Evolutionary conservation across 2,888 invertebrate species (phyloP).

Genomic region (Dicranocentrus wangi): DNA sequence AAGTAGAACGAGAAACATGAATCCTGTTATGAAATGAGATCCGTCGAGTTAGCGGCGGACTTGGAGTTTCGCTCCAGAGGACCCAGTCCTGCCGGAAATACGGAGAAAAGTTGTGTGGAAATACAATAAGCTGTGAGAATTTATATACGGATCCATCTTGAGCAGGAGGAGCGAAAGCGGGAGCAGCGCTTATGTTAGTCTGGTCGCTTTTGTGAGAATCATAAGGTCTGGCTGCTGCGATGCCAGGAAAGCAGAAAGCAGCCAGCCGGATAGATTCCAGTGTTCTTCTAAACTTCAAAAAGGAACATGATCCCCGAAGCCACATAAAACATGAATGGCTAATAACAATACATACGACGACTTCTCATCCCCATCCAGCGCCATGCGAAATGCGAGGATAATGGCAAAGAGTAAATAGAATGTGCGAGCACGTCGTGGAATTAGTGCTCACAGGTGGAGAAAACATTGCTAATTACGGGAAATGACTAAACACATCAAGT

Average conservation of each 20-base stretch:
- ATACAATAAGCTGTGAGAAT: neutral
- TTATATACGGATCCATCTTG: constrained; percentile 1
- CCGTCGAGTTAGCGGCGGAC: constrained; percentile 5
- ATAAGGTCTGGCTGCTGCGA: constrained; percentile 13
- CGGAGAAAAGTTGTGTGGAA: constrained; percentile 7
- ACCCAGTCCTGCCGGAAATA: constrained; percentile 34
- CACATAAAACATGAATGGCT: constrained; percentile 7
- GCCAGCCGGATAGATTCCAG: constrained; percentile 34
- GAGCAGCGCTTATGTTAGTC: neutral
- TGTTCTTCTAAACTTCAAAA: constrained; percentile 14
- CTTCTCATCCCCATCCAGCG: neutral
- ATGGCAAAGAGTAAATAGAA: neutral
- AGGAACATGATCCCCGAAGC: constrained; percentile 42
- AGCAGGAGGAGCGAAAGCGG: neutral
- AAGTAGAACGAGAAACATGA: constrained; percentile 5
- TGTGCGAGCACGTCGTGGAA: neutral
- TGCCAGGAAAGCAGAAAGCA: constrained; percentile 11
- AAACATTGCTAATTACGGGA: constrained; percentile 24
- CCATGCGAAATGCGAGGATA: neutral
- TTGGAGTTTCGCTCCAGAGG: constrained; percentile 15
- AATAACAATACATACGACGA: neutral
- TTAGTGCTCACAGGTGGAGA: constrained; percentile 34
- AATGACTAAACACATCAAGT: constrained; percentile 32
- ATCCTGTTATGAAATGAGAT: constrained; percentile 31
- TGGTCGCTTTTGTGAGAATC: neutral